Conservation (phyloP, 1,140 invertebrate genomes). For the Armadillidium nasatum region DNA sequence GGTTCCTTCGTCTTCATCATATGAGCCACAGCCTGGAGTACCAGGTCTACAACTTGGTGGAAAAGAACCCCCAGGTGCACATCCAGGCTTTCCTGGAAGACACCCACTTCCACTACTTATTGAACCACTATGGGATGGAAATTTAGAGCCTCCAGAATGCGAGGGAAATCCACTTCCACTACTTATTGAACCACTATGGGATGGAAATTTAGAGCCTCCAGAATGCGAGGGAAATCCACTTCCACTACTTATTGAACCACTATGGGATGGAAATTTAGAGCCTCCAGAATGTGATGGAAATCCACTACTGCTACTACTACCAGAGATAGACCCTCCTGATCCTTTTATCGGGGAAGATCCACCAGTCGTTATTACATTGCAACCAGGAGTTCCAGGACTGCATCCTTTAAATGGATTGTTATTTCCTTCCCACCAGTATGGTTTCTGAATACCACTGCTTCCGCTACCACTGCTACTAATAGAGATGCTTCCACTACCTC, state of each 20-base stretch:
- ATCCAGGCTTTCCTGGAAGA: background rate
- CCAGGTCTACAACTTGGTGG: background rate
- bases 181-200: too few species aligned
- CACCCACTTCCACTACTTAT: too few species aligned
- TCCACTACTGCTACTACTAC: background rate
- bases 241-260: too few species aligned
- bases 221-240: too few species aligned
- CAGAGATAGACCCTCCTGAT: background rate
- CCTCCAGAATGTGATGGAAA: background rate
- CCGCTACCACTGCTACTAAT: background rate
- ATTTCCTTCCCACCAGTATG: background rate
- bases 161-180: too few species aligned
- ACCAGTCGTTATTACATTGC: background rate
- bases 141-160: too few species aligned
- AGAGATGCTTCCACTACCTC: background rate
- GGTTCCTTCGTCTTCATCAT: background rate
- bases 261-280: too few species aligned
- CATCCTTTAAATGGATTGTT: constrained; percentile 8
- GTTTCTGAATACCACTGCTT: background rate
- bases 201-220: too few species aligned
- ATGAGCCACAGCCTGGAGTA: background rate
- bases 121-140: too few species aligned
- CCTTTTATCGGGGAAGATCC: background rate
- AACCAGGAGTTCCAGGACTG: background rate
- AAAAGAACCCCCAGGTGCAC: background rate